Conservation (phyloP, 1,140 invertebrate genomes). For the Reticulitermes speratus region DNA sequence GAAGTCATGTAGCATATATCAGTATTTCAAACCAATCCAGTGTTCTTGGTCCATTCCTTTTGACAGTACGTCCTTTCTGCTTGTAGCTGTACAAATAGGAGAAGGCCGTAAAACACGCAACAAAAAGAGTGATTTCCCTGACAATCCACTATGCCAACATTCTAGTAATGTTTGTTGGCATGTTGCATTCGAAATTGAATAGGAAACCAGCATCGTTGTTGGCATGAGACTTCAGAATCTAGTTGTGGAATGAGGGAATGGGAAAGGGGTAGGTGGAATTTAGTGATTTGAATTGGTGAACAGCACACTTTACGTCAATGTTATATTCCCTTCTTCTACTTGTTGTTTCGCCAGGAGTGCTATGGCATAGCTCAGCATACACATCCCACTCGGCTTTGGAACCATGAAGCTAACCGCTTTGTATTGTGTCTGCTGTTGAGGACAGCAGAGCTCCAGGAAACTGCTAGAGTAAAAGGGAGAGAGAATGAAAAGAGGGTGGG, state of each 20-base stretch:
- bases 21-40: background rate
- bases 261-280: background rate
- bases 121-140: background rate
- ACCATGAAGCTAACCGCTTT: background rate
- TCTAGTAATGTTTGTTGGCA: background rate
- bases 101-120: background rate
- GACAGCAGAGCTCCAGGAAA: background rate
- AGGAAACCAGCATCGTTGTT: background rate
- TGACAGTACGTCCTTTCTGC: background rate
- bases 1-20: too few species aligned
- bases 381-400: background rate
- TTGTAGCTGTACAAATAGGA: background rate
- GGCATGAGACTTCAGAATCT: background rate
- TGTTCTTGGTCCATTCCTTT: background rate
- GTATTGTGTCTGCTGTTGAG: slow-evolving; percentile 15
- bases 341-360: background rate
- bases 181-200: slow-evolving; percentile 7
- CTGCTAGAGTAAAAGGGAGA: background rate
- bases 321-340: slow-evolving; percentile 1
- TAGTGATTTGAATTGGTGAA: slow-evolving; percentile 19
- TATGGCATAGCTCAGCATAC: background rate
- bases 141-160: background rate
- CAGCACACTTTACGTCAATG: slow-evolving; percentile 3
- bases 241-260: background rate
- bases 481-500: background rate